These are phyloP conservation scores for Sphaerophoria rueppellii DNA, from an alignment of 2,888 invertebrate genomes.

Conservation along the genomic window DNA sequence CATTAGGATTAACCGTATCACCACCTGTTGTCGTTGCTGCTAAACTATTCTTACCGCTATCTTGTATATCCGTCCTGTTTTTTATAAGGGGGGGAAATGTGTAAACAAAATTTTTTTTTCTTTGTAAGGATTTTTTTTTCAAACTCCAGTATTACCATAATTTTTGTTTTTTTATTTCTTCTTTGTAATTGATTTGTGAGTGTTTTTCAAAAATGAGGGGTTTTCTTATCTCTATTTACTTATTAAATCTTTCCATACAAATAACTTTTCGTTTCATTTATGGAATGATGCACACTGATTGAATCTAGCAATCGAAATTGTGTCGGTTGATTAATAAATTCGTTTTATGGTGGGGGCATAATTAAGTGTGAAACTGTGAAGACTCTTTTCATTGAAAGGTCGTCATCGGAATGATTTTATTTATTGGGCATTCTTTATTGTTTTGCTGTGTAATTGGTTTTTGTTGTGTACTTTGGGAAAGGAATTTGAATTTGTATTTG, in stretches of 20 bases:
- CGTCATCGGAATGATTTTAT: conserved; percentile 17
- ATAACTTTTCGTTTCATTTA: conserved; percentile 25
- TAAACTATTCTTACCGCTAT: conserved; percentile 74
- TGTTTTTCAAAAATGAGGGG: conserved; percentile 15
- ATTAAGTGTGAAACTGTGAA: conserved; percentile 50
- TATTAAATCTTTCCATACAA: conserved; percentile 45
- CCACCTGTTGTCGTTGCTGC: conserved; percentile 71
- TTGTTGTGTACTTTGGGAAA: conserved; percentile 6
- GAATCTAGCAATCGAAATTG: conserved; percentile 44
- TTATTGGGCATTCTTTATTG: conserved; percentile 35
- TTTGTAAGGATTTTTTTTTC: conserved; percentile 47
- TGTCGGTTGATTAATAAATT: conserved; percentile 52
- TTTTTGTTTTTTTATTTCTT: not conserved
- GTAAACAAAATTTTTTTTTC: conserved; percentile 54
- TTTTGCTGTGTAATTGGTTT: conserved; percentile 28
- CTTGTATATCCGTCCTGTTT: conserved; percentile 75
- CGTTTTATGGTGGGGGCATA: conserved; percentile 25
- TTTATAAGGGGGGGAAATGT: conserved; percentile 51
- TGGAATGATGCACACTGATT: conserved; percentile 39
- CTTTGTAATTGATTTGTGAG: conserved; percentile 35
- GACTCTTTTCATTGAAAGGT: conserved; percentile 44
- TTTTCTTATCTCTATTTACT: conserved; percentile 25
- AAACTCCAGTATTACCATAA: conserved; percentile 68
- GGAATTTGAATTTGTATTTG: conserved; percentile 1
- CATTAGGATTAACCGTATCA: conserved; percentile 43